Evolutionary conservation across 2,797 vertebrate genomes (phyloP).

Genomic region (Stomatorhinus walkeri): DNA sequence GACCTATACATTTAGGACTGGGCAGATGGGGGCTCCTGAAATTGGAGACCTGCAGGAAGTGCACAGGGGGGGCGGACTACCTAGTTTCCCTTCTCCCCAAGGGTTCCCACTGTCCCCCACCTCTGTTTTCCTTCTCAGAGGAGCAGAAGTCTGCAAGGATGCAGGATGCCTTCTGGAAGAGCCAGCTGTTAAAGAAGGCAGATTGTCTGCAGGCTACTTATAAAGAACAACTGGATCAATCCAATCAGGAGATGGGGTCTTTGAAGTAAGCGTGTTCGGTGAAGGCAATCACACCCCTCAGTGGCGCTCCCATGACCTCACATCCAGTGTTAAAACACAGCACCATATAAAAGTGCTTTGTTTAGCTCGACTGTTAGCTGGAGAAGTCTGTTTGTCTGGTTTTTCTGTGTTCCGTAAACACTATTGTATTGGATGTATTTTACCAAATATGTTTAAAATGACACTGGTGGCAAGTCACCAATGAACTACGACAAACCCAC

Average conservation of each 20-base stretch:
- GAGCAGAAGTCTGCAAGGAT: conserved; percentile 58
- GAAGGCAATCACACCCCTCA: conserved; percentile 17
- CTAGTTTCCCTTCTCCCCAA: conserved; percentile 61
- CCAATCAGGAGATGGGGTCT: conserved; percentile 52
- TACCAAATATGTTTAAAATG: not conserved
- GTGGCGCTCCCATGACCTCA: conserved; percentile 12
- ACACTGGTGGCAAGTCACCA: not conserved
- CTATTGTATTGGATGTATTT: not conserved
- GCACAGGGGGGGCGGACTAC: not conserved
- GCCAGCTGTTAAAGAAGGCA: conserved; percentile 57
- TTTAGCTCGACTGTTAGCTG: conserved; percentile 1
- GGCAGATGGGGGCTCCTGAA: conserved; percentile 32
- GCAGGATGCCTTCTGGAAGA: conserved; percentile 63
- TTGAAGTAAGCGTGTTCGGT: conserved; percentile 33
- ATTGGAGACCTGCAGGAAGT: conserved; percentile 16
- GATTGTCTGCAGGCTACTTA: conserved; percentile 57
- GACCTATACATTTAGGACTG: conserved; percentile 27
- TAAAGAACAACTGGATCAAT: conserved; percentile 66
- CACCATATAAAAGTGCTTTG: conserved; percentile 16
- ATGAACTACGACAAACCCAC: not conserved
- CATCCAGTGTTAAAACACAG: conserved; percentile 1
- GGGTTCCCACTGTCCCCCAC: conserved; percentile 37
- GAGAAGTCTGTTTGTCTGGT: not conserved
- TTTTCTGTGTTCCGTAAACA: not conserved
- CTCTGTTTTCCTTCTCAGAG: conserved; percentile 59